phyloP scores from a whole-genome alignment of 2,113 vertebrate species.

The Muntiacus reevesi region DNA sequence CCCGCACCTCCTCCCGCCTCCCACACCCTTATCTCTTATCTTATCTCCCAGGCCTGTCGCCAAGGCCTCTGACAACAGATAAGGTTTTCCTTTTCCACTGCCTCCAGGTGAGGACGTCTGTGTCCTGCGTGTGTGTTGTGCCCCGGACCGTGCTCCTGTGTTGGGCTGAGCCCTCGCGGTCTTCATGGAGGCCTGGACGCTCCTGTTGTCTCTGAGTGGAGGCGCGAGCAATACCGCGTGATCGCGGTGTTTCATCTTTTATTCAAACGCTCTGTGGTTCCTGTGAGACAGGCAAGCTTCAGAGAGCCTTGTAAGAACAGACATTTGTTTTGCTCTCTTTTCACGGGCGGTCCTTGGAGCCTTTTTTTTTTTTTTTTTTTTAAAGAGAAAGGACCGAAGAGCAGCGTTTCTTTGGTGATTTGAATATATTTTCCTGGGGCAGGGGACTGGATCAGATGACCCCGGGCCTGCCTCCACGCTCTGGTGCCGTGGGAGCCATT shows the following conservation, averaged over 20 bases:
- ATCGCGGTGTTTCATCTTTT: fast-evolving
- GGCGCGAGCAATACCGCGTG: fast-evolving
- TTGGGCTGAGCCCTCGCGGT: fast-evolving
- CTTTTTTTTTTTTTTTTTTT: background rate
- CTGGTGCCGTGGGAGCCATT: background rate
- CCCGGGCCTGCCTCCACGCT: fast-evolving
- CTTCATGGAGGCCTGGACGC: fast-evolving
- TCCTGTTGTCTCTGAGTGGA: background rate
- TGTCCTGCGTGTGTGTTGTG: background rate
- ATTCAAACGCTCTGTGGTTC: background rate
- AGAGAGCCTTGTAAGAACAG: fast-evolving
- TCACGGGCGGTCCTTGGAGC: background rate
- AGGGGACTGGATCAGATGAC: background rate
- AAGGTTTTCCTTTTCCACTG: background rate
- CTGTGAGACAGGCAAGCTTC: fast-evolving
- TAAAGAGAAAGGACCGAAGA: background rate
- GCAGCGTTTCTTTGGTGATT: background rate
- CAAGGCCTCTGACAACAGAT: background rate
- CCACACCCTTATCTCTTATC: background rate
- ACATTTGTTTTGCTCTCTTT: background rate
- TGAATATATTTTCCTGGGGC: fast-evolving
- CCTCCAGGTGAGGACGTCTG: fast-evolving
- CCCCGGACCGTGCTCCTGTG: fast-evolving
- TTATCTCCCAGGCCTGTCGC: background rate
- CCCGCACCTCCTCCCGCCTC: fast-evolving